Conservation (phyloP, 1,140 invertebrate species). For the Leptestheria dahalacensis region DNA sequence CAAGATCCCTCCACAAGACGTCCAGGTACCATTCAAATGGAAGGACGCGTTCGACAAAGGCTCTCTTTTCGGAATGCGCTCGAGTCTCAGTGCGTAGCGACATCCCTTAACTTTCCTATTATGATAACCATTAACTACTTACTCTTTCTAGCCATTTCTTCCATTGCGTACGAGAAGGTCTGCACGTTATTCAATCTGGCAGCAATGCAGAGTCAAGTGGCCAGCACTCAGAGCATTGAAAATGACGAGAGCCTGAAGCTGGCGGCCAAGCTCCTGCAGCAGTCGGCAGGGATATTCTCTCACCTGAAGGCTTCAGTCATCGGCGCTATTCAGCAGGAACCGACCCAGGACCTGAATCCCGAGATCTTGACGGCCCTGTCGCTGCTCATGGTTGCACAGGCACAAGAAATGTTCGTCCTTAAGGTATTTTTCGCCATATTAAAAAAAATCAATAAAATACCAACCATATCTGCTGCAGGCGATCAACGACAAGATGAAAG, state of each 20-base stretch:
- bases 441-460: not conserved
- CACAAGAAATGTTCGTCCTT: constrained; percentile 89
- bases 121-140: not conserved
- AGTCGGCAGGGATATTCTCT: constrained; percentile 78
- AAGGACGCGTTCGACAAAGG: constrained; percentile 98
- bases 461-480: constrained; percentile 9
- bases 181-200: constrained; percentile 96
- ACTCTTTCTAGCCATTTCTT: constrained; percentile 51
- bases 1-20: constrained; percentile 81
- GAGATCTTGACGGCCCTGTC: constrained; percentile 75
- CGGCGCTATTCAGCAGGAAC: constrained; percentile 77
- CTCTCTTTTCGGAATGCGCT: constrained; percentile 79
- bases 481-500: constrained; percentile 74
- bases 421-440: constrained; percentile 66
- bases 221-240: constrained; percentile 64
- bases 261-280: constrained; percentile 82
- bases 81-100: constrained; percentile 73
- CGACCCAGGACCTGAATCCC: constrained; percentile 84
- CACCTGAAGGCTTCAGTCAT: constrained; percentile 74
- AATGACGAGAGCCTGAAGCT: constrained; percentile 87
- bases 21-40: constrained; percentile 95
- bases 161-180: constrained; percentile 79
- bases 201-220: constrained; percentile 79
- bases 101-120: constrained; percentile 17
- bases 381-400: constrained; percentile 88